Conservation (phyloP, 2,797 vertebrate genomes). For the Peromyscus melanophrys region DNA sequence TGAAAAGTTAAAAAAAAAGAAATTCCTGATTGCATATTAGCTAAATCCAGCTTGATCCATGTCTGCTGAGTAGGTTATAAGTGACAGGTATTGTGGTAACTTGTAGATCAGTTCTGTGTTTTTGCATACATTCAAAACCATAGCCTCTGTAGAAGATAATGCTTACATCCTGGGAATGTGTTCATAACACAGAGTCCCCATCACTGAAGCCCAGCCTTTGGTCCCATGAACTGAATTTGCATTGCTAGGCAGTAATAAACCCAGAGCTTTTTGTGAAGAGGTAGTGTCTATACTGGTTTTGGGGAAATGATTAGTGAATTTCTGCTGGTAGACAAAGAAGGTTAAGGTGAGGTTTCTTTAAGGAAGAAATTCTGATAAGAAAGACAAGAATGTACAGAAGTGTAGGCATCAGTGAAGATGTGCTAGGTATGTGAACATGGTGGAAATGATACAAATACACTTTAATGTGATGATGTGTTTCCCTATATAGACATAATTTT, state of each 20-base stretch:
- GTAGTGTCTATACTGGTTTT: not conserved
- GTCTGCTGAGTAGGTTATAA: not conserved
- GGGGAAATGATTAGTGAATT: not conserved
- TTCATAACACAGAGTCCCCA: not conserved
- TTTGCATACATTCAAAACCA: not conserved
- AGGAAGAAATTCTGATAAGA: not conserved
- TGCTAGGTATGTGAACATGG: not conserved
- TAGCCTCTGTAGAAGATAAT: not conserved
- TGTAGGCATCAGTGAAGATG: not conserved
- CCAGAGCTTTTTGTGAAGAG: not conserved
- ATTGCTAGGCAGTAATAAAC: not conserved
- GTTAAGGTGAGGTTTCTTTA: not conserved
- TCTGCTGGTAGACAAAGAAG: not conserved
- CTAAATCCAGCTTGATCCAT: not conserved
- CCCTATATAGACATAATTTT: not conserved
- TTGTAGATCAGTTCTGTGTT: not conserved
- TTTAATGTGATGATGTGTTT: slow-evolving; percentile 12
- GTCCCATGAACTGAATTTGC: not conserved
- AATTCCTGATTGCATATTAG: not conserved
- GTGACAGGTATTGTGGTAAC: not conserved
- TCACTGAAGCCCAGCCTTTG: not conserved
- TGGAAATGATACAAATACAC: not conserved
- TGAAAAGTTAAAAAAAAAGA: not conserved
- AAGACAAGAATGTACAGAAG: not conserved
- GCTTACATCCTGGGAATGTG: not conserved